Evolutionary conservation across 2,113 vertebrate species (phyloP).

Genomic region (Neoarius graeffei): DNA sequence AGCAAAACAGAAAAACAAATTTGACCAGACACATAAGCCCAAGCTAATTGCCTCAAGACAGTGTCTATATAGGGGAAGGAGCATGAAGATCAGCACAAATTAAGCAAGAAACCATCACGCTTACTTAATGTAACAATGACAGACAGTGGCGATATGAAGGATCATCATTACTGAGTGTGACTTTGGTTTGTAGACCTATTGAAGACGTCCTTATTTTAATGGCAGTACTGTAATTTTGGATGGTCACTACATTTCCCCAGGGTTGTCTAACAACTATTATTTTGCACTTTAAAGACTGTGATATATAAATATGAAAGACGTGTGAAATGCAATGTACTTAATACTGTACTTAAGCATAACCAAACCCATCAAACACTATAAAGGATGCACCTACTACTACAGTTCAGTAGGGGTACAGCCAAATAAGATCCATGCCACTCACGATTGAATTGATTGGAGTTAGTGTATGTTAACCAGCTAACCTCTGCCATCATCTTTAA

Average conservation of each 20-base stretch:
- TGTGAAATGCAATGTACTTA: not conserved
- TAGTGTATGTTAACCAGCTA: not conserved
- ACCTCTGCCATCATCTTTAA: not conserved
- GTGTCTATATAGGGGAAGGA: not conserved
- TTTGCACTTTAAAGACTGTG: slow-evolving; percentile 44
- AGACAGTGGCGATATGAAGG: not conserved
- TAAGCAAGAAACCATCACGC: not conserved
- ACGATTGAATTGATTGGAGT: not conserved
- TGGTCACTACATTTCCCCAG: slow-evolving; percentile 26
- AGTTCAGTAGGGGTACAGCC: not conserved
- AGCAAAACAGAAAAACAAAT: not conserved
- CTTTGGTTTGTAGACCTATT: not conserved
- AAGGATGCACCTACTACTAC: slow-evolving; percentile 16
- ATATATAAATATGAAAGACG: slow-evolving; percentile 25
- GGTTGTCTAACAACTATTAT: not conserved
- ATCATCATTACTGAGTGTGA: not conserved
- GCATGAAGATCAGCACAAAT: not conserved
- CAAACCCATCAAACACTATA: slow-evolving; percentile 24
- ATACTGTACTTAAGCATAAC: not conserved
- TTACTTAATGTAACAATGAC: not conserved
- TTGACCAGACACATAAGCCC: not conserved
- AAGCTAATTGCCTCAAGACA: not conserved
- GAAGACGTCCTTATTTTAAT: not conserved
- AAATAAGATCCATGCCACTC: not conserved
- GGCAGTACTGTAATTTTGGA: not conserved